phyloP scores from a whole-genome alignment of 2,888 invertebrate species.

The Steinernema carpocapsae region DNA sequence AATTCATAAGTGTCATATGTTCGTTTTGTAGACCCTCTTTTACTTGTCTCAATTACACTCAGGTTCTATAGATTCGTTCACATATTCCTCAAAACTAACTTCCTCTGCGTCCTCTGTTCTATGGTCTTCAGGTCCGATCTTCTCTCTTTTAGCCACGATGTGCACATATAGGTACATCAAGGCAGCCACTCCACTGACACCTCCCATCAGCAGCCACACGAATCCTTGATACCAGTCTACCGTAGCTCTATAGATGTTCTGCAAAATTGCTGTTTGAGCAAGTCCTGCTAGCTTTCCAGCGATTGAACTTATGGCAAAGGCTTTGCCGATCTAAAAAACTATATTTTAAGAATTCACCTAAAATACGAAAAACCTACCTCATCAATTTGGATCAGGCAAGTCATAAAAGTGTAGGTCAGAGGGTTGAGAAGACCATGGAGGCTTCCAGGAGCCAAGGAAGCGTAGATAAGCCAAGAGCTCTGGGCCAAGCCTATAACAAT shows the following conservation, averaged over 20 bases:
- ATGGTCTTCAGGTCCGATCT: constrained; percentile 42
- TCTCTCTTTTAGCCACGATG: constrained; percentile 53
- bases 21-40: too few species aligned
- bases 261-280: constrained; percentile 58
- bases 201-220: constrained; percentile 62
- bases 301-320: constrained; percentile 60
- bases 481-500: constrained; percentile 59
- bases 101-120: neutral
- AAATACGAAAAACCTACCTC: constrained; percentile 47
- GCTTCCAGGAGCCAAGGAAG: constrained; percentile 57
- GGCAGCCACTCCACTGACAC: constrained; percentile 51
- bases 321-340: constrained; percentile 59
- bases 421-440: constrained; percentile 65
- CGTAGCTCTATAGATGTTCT: constrained; percentile 62
- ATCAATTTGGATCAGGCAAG: constrained; percentile 59
- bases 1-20: too few species aligned
- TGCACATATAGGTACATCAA: constrained; percentile 57
- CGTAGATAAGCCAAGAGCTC: constrained; percentile 59
- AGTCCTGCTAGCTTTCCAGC: constrained; percentile 60
- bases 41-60: too few species aligned
- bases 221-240: constrained; percentile 66
- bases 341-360: neutral
- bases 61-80: too few species aligned
- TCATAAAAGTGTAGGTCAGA: constrained; percentile 62
- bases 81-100: neutral